Conservation (phyloP, 2,797 vertebrate genomes). For the Dendrocincla fuliginosa region DNA sequence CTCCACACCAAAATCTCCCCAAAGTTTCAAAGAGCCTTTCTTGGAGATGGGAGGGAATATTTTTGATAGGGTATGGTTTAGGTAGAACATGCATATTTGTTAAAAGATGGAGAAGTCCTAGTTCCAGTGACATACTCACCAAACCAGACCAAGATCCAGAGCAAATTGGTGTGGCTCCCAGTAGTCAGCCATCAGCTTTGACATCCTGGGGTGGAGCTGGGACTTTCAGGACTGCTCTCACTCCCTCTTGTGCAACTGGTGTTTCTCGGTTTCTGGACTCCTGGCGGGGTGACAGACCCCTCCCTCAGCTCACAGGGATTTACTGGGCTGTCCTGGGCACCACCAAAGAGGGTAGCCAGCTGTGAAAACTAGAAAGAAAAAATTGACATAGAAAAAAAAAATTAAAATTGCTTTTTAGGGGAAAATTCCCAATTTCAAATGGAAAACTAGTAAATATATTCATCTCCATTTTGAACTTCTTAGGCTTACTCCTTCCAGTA, state of each 20-base stretch:
- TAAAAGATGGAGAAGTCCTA: neutral
- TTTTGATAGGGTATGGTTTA: neutral
- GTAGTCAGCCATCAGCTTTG: neutral
- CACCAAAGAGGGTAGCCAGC: neutral
- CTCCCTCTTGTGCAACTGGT: neutral
- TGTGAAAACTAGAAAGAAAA: neutral
- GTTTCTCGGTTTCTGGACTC: neutral
- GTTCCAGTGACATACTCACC: neutral
- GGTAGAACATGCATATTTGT: neutral
- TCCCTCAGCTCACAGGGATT: neutral
- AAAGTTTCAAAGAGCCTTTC: neutral
- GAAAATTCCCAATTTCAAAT: neutral
- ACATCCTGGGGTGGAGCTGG: neutral
- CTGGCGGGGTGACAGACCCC: neutral
- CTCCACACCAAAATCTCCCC: neutral
- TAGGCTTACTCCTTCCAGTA: neutral
- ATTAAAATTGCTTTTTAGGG: neutral
- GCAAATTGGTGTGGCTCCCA: neutral
- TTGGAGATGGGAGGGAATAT: neutral
- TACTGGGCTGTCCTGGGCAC: neutral
- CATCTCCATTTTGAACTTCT: neutral
- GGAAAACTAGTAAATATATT: neutral
- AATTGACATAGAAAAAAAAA: neutral
- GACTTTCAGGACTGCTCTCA: neutral
- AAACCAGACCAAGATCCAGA: neutral